Evolutionary conservation across 2,797 vertebrate species (phyloP), one percentile per base, ranked within the genome.

Genomic region (Syngnathus rostellatus): DNA sequence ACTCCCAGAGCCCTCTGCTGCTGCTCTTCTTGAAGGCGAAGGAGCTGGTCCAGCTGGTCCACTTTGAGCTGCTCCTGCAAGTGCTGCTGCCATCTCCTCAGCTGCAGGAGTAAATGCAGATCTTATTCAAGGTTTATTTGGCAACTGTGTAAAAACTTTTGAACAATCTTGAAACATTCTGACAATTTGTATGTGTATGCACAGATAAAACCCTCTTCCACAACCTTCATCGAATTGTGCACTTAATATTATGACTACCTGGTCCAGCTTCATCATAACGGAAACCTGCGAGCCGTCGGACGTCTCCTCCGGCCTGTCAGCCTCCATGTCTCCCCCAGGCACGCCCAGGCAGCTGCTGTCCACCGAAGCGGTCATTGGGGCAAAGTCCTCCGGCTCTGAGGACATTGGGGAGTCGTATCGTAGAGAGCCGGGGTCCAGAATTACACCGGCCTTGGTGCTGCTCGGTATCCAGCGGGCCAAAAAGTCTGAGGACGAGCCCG

Each of bases 11-110:
- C 79, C 68, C 87, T 93, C 79, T 94, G 91, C 63, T 94, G 94
- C 72, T 94, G 94, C 72, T 95, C 93, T 58, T 93, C 90, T 90
- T 95, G 90, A 51, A 96, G 87, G 70, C 74, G 88, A 21, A 94
- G 90, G 25, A 95, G 86, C 72, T 97, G 94, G 65, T 94, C 92
- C 78, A 93, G 73, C 87, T 97, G 95, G 63, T 95, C 92, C 58
- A 88, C 91, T 85, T 92, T 95, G 21, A 98, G 84, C 77, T 96
- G 89, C 71, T 95, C 91, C 77, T 97, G 94, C 88, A 96, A 95
- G 77, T 91, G 92, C 72, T 93, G 93, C 78, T 98, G 96, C 81
- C 93, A 85, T 84, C 92, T 92, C 78, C 91, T 97, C 75, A 98
- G 82, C 95, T 98, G 65, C 59, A n/a, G 0, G 70, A 50, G 67